Evolutionary conservation across 2,113 vertebrate species (phyloP).

Genomic region (Salvator merianae): DNA sequence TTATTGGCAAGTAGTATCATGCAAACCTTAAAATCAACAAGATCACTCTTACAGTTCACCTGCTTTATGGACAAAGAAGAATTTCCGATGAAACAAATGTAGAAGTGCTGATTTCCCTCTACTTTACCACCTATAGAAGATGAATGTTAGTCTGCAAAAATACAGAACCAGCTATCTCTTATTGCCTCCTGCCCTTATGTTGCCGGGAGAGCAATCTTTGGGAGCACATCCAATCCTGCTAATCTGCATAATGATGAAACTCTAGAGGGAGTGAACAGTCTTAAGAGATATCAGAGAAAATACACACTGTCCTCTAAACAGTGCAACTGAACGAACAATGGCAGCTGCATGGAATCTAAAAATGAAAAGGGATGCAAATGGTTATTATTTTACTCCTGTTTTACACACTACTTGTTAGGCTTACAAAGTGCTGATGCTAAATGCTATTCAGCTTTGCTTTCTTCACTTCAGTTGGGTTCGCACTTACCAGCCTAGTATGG

Average conservation of each 20-base stretch:
- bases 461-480: no score
- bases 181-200: constrained; percentile 52
- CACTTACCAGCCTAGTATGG: no score
- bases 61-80: constrained; percentile 15
- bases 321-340: constrained; percentile 34
- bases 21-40: neutral
- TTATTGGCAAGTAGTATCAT: constrained; percentile 55
- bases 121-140: neutral
- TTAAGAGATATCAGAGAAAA: constrained; percentile 62
- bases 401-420: no score
- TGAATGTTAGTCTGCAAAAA: constrained; percentile 45
- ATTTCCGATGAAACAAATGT: constrained; percentile 8
- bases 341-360: neutral
- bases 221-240: constrained; percentile 51
- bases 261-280: constrained; percentile 46
- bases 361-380: neutral
- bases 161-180: constrained; percentile 26
- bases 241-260: constrained; percentile 65
- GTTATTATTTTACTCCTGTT: no score
- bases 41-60: neutral
- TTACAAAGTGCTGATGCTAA: no score
- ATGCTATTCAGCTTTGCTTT: no score
- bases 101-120: neutral
- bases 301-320: constrained; percentile 55
- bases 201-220: constrained; percentile 38